phyloP scores from a whole-genome alignment of 2,888 invertebrate species.

The Platycheirus rosarum region DNA sequence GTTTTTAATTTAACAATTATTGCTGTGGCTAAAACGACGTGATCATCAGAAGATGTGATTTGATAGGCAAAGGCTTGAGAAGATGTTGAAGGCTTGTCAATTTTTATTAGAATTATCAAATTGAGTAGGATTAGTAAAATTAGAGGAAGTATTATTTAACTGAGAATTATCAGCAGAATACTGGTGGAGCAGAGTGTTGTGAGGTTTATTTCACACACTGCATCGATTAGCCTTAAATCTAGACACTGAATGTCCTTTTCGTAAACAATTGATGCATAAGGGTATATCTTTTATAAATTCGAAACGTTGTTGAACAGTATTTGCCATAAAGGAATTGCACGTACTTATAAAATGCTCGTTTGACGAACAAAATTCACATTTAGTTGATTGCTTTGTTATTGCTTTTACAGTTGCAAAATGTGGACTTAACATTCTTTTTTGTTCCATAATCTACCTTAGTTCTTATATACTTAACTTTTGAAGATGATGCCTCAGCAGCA shows the following conservation, averaged over 20 bases:
- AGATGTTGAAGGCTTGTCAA: background rate
- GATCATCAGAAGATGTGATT: no score
- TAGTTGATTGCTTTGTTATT: background rate
- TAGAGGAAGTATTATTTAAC: background rate
- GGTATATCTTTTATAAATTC: background rate
- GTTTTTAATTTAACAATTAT: no score
- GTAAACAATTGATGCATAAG: background rate
- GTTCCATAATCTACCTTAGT: background rate
- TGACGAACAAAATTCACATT: background rate
- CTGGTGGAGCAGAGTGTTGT: background rate
- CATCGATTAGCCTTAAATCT: background rate
- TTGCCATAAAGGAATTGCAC: background rate
- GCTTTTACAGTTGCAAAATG: background rate
- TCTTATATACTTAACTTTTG: background rate
- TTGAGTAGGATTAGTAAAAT: background rate
- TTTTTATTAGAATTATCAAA: background rate
- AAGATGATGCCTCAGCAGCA: background rate
- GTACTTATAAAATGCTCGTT: slow-evolving; percentile 1
- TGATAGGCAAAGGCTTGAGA: background rate
- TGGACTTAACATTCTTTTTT: background rate
- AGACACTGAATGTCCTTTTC: background rate
- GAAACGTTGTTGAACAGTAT: background rate
- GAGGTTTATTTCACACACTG: background rate
- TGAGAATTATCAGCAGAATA: background rate
- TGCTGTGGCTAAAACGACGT: no score